phyloP scores from a whole-genome alignment of 2,113 vertebrate genomes.

The Otolemur garnettii region DNA sequence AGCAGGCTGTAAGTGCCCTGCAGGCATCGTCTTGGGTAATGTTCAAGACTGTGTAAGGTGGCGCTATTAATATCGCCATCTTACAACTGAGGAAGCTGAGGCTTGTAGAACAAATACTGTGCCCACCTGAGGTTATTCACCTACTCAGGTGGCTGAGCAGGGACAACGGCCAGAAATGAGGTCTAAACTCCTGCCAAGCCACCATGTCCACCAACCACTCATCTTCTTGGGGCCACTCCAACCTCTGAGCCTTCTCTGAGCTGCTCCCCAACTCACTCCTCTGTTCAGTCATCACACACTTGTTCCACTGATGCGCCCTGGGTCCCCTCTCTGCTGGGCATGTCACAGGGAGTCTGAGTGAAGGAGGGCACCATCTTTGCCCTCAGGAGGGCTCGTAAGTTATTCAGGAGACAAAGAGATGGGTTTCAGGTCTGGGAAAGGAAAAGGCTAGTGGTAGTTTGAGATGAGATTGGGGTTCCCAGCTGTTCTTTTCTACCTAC shows the following conservation, averaged over 20 bases:
- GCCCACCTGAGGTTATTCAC: rapidly evolving
- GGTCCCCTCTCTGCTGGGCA: rapidly evolving
- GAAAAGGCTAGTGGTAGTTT: not conserved
- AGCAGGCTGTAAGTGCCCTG: rapidly evolving
- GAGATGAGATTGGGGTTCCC: not conserved
- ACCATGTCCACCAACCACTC: not conserved
- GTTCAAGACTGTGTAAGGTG: rapidly evolving
- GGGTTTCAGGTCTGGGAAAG: too few relatives aligned
- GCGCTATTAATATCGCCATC: rapidly evolving
- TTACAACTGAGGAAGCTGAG: not conserved
- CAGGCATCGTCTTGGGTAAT: rapidly evolving
- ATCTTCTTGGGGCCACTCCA: rapidly evolving
- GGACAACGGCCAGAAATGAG: rapidly evolving
- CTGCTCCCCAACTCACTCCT: too few relatives aligned
- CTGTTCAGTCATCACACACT: rapidly evolving
- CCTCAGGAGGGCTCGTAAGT: not conserved
- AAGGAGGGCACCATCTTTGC: rapidly evolving
- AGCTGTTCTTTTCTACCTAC: not conserved
- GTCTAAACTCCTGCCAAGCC: too few relatives aligned
- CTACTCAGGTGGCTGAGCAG: not conserved
- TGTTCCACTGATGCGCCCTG: rapidly evolving
- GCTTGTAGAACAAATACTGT: not conserved
- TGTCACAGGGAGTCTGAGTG: not conserved
- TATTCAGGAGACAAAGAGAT: too few relatives aligned
- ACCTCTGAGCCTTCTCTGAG: not conserved